A percentile compares a stretch with the other conserved stretches of the same genome.
Conservation (phyloP, 2,113 vertebrate species). For the Campylorhamphus procurvoides region DNA sequence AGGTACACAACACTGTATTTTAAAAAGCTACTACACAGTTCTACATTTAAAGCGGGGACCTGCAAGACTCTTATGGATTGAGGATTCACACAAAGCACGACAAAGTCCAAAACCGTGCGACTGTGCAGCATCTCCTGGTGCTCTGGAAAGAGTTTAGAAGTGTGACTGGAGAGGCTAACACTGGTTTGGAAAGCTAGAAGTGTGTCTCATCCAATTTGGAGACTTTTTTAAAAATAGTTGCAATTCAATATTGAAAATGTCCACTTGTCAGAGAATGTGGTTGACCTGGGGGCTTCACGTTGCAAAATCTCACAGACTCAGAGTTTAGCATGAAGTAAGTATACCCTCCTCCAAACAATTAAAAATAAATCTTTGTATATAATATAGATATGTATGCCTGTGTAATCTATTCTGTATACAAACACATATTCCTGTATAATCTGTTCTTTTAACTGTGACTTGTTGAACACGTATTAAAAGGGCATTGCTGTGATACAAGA, state of each 20-base stretch:
- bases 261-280: background rate
- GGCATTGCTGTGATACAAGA: background rate
- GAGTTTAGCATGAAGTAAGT: background rate
- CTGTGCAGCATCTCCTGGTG: background rate
- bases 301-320: background rate
- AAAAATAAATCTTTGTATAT: background rate
- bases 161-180: background rate
- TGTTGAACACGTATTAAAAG: background rate
- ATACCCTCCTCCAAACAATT: background rate
- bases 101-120: background rate
- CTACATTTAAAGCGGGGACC: slow-evolving; percentile 37
- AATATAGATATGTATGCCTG: background rate
- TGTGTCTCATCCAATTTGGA: background rate
- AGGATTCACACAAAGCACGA: background rate
- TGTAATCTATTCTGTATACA: background rate
- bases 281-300: background rate
- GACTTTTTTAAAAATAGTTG: background rate
- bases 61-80: slow-evolving; percentile 8
- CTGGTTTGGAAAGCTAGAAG: background rate
- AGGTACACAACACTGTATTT: background rate
- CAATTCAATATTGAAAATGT: background rate
- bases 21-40: slow-evolving; percentile 29
- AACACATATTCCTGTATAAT: background rate
- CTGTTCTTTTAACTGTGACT: background rate
- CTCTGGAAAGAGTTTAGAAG: background rate